Percentiles rank a stretch among this genome's conserved stretches.
phyloP scores from a whole-genome alignment of 2,797 vertebrate genomes.

The Syngnathus rostellatus region DNA sequence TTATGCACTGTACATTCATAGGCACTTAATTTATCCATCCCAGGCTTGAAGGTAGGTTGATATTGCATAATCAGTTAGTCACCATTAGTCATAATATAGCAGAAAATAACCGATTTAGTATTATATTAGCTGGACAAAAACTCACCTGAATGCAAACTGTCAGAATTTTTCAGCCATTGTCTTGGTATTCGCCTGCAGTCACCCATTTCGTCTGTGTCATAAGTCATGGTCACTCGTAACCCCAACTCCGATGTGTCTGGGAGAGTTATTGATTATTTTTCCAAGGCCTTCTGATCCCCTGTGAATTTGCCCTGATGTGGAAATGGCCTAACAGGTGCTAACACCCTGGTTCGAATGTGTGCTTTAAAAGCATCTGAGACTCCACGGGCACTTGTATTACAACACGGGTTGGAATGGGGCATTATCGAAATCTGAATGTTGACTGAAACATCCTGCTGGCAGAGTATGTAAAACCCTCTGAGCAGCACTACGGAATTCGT shows the following conservation, averaged over 20 bases:
- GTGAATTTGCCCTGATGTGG: background rate
- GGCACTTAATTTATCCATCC: too few relatives aligned
- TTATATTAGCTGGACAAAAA: background rate
- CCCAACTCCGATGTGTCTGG: background rate
- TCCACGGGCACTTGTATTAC: background rate
- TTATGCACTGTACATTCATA: too few relatives aligned
- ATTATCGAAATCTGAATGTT: background rate
- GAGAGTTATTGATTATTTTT: background rate
- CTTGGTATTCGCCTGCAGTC: background rate
- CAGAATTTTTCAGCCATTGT: background rate
- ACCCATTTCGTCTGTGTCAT: background rate
- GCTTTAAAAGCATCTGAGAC: background rate
- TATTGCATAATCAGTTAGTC: too few relatives aligned
- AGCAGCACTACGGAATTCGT: conserved; percentile 4
- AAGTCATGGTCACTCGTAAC: background rate
- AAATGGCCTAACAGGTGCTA: background rate
- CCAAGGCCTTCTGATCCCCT: conserved; percentile 2
- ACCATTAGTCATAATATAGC: too few relatives aligned
- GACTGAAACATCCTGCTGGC: background rate
- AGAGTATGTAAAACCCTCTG: background rate
- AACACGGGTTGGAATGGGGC: background rate
- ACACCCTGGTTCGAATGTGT: background rate
- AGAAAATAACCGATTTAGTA: too few relatives aligned
- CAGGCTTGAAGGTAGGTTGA: too few relatives aligned
- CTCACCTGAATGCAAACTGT: background rate